Base-by-base conservation (phyloP, 1,140 invertebrate genomes). In the Ceratosolen fusciceps region DNA sequence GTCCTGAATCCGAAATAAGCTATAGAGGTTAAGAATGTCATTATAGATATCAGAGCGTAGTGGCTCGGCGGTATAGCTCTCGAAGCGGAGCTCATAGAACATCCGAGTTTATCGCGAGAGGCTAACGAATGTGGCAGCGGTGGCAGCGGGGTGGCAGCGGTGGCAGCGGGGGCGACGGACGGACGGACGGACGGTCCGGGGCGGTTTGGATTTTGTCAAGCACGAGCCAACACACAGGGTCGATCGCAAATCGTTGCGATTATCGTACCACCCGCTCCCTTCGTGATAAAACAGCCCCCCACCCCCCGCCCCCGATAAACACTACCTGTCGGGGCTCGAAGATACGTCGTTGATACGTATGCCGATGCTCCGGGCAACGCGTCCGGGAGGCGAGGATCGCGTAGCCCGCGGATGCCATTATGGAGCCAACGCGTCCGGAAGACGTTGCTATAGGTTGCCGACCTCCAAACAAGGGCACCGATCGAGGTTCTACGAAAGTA, bases 401-500 rank as follows among this genome's bases (percentile, higher is more conserved):
- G 16, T 3, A 9, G 31, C 1, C 8, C 14, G 31, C 60, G 31
- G 5, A 60, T 14, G 24, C 29, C 12, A 60, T 60, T 31, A 4
- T 34, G 60, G 34, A 65, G 37, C 16, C 0, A n/a, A n/a, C 31
- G 31, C 37, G n/a, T n/a, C n/a, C n/a, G 16, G 31, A 37, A 8
- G 16, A 37, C 60, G 60, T 65, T 37, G 60, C 19, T 37, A 37
- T 65, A 65, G 60, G 60, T 65, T 65, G 60, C 60, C 60, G 60
- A 65, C 60, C 60, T 65, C 60, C 60, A 65, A 65, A 65, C 60
- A 65, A 65, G 60, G 60, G 60, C 60, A 65, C 60, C 60, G 60
- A 31, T 65, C 60, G 29, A 65, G 31, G 21, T 31, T 65, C 31
- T 37, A 21, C 34, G 0, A 60, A 31, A 37, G 60, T 65, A 65